Percentiles rank a stretch among this genome's conserved stretches.
Conservation (phyloP, 2,113 vertebrate genomes). For the Sylvia atricapilla region DNA sequence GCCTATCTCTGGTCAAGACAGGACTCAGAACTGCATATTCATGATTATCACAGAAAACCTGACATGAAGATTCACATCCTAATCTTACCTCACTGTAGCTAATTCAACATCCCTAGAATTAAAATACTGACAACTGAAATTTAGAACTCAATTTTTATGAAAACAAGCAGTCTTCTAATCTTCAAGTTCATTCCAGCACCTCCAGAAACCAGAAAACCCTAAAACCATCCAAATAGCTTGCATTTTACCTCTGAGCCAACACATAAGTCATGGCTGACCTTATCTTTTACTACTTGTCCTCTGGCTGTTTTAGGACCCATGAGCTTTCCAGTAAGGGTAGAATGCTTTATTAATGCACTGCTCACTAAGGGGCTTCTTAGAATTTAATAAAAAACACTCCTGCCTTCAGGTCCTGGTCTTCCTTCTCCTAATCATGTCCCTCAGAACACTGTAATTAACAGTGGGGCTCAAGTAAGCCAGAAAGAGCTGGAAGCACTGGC, state of each 20-base stretch:
- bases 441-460: neutral
- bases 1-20: neutral
- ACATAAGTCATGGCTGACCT: neutral
- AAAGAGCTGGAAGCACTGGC: neutral
- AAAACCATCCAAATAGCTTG: neutral
- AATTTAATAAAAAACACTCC: neutral
- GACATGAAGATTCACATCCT: neutral
- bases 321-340: neutral
- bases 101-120: neutral
- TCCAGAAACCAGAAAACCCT: neutral
- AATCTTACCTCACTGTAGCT: neutral
- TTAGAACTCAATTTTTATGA: neutral
- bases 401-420: neutral
- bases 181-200: neutral
- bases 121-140: neutral
- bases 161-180: neutral
- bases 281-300: neutral
- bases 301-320: neutral
- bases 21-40: neutral
- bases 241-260: neutral
- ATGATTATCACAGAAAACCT: neutral
- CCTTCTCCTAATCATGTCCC: neutral
- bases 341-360: neutral
- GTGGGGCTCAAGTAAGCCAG: neutral
- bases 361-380: neutral